Conservation (phyloP, 2,113 vertebrate genomes). For the Ailurus styani region DNA sequence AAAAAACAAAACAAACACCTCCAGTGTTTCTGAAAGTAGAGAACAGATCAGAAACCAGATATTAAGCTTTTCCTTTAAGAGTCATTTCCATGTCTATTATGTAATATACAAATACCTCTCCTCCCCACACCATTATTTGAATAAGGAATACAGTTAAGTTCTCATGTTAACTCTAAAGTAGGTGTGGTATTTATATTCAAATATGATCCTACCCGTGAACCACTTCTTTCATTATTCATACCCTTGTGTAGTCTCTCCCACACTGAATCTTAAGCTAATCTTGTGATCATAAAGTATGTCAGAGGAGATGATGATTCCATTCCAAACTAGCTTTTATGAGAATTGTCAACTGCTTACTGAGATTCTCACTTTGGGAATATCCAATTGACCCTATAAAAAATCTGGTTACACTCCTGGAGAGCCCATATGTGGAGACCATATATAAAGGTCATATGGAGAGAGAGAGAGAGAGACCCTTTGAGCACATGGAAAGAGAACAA, state of each 20-base stretch:
- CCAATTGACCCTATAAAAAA: not conserved
- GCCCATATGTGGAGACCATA: not conserved
- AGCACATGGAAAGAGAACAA: not conserved
- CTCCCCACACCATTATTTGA: not conserved
- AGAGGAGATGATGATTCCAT: not conserved
- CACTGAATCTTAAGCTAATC: not conserved
- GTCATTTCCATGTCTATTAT: not conserved
- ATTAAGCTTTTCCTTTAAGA: not conserved
- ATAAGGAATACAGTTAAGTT: not conserved
- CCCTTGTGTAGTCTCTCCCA: not conserved
- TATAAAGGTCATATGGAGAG: not conserved
- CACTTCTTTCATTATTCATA: not conserved
- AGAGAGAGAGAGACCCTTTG: not conserved
- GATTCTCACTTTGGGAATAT: not conserved
- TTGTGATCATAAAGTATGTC: not conserved
- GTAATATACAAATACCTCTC: not conserved
- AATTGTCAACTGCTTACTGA: not conserved
- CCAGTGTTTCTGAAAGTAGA: not conserved
- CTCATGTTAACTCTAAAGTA: not conserved
- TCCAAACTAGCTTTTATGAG: not conserved
- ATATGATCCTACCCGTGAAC: not conserved
- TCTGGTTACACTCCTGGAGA: not conserved
- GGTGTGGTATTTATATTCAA: not conserved
- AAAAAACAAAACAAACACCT: not conserved
- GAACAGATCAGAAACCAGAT: not conserved